Conservation (phyloP, 2,113 vertebrate genomes). For the Megaceryle maxima region DNA sequence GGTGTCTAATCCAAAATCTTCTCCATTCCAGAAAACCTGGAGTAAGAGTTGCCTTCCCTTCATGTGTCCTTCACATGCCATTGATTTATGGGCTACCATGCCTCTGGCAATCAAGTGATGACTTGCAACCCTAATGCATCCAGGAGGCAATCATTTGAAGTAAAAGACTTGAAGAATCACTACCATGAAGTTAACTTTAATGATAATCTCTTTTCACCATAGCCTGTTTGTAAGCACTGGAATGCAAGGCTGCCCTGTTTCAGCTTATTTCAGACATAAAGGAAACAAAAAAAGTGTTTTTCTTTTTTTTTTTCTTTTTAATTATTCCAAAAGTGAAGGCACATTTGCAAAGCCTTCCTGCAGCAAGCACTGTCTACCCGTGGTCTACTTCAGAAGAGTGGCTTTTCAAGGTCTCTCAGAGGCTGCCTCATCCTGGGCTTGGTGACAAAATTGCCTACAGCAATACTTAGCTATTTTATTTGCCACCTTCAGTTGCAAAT, state of each 20-base stretch:
- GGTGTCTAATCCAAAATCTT: neutral
- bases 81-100: neutral
- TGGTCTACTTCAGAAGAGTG: neutral
- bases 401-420: neutral
- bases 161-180: neutral
- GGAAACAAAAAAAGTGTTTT: neutral
- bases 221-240: neutral
- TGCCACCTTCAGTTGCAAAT: slow-evolving; percentile 11
- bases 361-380: neutral
- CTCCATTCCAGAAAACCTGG: neutral
- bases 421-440: neutral
- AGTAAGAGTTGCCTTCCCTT: neutral
- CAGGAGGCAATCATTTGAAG: neutral
- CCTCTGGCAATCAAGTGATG: neutral
- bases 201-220: neutral
- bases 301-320: neutral
- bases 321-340: neutral
- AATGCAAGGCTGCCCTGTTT: neutral
- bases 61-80: neutral
- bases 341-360: neutral
- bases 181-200: neutral
- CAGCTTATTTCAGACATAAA: neutral
- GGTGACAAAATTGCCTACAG: slow-evolving; percentile 10
- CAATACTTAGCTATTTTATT: neutral
- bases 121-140: neutral